Evolutionary conservation across 2,888 invertebrate species (phyloP), one percentile per base, ranked within the genome.

Genomic region (Heterodera filipjevi): DNA sequence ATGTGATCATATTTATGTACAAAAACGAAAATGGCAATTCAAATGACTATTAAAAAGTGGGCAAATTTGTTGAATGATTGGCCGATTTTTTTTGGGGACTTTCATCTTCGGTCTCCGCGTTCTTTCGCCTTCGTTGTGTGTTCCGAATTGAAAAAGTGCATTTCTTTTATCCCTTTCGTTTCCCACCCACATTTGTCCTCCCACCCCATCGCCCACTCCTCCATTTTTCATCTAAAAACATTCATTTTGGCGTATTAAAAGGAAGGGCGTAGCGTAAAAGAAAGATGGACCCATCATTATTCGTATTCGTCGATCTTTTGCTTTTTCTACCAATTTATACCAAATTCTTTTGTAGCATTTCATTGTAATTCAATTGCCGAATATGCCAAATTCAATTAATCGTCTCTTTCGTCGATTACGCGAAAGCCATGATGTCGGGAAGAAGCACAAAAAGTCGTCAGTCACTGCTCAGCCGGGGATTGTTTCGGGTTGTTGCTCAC

Each of bases 301-400:
- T 22, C 53, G 53, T 19, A 19, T 46, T 46, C 46, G n/a, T n/a
- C 16, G 53, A 19, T 53, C 53, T 19, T 3, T 19, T 6, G 6
- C 53, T 19, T 22, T 53, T 44, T 39, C 12, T 30, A 22, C 27
- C 66, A 39, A 49, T 19, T n/a, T 73, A n/a, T n/a, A 0, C 39
- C 39, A 39, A 39, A 39, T 10, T 12, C 12, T 39, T 39, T 39
- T 39, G 12, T 39, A 39, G 39, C 39, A 12, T 49, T 74, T 27
- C 32, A 6, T 27, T 14, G 3, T 32, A 16, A n/a, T 35, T 71
- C 70, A 30, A 49, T 2, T 59, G 10, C 14, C 33, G 59, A 75
- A 30, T 30, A 78, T 78, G 78, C 77, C 78, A 39, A 77, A 71
- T 72, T 59, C 77, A 27, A 44, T 78, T 33, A 78, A 78, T 64